Evolutionary conservation across 1,140 invertebrate species (phyloP).

Genomic region (Ladona fulva): DNA sequence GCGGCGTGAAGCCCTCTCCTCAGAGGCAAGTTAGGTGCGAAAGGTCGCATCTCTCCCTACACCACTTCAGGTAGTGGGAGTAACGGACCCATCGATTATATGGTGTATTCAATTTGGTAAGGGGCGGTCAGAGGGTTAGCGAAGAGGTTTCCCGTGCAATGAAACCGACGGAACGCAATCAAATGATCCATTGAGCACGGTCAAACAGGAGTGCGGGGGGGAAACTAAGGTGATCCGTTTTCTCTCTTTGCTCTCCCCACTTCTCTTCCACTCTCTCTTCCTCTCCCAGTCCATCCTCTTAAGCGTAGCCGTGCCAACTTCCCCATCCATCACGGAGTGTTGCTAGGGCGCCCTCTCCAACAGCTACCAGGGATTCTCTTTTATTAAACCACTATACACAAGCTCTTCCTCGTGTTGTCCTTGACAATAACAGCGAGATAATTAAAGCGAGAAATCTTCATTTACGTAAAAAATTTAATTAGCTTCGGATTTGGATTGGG

Average conservation of each 20-base stretch:
- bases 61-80: too few species aligned
- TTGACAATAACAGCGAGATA: too few species aligned
- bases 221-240: background rate
- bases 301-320: background rate
- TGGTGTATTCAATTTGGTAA: background rate
- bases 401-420: too few species aligned
- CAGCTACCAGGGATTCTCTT: too few species aligned
- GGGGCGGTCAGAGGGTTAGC: background rate
- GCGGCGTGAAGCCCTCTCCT: too few species aligned
- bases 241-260: background rate
- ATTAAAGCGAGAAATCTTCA: too few species aligned
- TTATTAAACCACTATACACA: too few species aligned
- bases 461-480: too few species aligned
- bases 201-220: background rate
- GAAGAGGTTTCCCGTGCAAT: background rate
- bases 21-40: too few species aligned
- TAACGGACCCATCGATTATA: background rate
- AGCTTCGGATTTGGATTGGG: too few species aligned
- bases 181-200: background rate
- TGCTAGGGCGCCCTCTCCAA: too few species aligned
- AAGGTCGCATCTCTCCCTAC: too few species aligned
- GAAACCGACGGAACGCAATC: background rate
- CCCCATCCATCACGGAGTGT: background rate
- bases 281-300: background rate
- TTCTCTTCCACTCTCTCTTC: background rate